Evolutionary conservation across 2,888 invertebrate species (phyloP).

Genomic region (Agrilus cyanescens): DNA sequence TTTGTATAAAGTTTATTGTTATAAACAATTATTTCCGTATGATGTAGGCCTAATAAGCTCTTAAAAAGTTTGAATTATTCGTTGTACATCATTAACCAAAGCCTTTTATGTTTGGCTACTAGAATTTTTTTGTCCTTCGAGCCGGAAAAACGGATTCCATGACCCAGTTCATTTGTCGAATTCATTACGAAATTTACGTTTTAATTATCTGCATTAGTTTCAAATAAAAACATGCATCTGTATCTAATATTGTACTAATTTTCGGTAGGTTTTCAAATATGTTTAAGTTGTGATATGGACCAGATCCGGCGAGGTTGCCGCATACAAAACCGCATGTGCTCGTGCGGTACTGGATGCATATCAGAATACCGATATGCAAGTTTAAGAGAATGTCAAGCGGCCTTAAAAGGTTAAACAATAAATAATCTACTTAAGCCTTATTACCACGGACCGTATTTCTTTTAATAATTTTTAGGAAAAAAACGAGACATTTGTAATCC

Average conservation of each 20-base stretch:
- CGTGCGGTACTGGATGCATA: slow-evolving; percentile 54
- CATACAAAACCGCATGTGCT: slow-evolving; percentile 47
- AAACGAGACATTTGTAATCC: slow-evolving; percentile 52
- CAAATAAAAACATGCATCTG: too few relatives aligned
- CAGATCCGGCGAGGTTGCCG: slow-evolving; percentile 52
- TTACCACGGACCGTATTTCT: background rate
- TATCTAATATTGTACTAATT: background rate
- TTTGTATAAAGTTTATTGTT: too few relatives aligned
- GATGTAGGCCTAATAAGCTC: too few relatives aligned
- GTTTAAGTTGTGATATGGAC: slow-evolving; percentile 42
- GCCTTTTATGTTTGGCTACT: background rate
- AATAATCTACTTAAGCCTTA: background rate
- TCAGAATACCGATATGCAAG: slow-evolving; percentile 51
- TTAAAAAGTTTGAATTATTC: too few relatives aligned
- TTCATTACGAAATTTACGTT: too few relatives aligned
- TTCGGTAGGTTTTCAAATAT: slow-evolving; percentile 22
- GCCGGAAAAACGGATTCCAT: too few relatives aligned
- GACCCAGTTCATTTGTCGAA: too few relatives aligned
- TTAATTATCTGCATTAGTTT: too few relatives aligned
- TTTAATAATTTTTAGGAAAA: slow-evolving; percentile 25
- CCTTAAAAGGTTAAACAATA: slow-evolving; percentile 43
- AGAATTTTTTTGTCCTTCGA: slow-evolving; percentile 4
- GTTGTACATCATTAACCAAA: too few relatives aligned
- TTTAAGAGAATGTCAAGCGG: slow-evolving; percentile 48
- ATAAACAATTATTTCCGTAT: too few relatives aligned